phyloP scores from a whole-genome alignment of 2,888 invertebrate species.

The Lysandra coridon region DNA sequence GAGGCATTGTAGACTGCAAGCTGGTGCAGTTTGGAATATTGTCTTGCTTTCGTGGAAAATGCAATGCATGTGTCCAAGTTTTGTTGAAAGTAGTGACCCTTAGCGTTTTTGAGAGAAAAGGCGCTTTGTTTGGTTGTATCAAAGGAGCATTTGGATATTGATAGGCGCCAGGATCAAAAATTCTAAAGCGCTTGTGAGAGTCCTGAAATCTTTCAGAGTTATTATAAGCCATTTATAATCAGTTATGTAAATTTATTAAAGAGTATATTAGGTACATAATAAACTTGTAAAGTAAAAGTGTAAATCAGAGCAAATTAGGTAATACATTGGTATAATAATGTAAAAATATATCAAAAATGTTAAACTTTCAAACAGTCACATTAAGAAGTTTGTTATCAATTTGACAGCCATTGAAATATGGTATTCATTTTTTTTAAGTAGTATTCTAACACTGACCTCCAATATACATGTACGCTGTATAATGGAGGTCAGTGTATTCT shows the following conservation, averaged over 20 bases:
- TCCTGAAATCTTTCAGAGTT: conserved; percentile 53
- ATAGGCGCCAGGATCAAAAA: conserved; percentile 66
- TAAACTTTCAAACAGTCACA: neutral
- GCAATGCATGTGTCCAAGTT: conserved; percentile 61
- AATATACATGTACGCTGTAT: too few species aligned
- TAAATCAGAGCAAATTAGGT: neutral
- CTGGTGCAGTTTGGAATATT: conserved; percentile 59
- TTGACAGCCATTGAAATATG: too few species aligned
- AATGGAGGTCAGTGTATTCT: too few species aligned
- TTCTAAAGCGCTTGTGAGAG: conserved; percentile 47
- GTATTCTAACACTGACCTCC: too few species aligned
- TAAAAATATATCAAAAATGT: neutral
- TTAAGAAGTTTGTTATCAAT: too few species aligned
- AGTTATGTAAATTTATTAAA: neutral
- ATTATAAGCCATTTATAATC: conserved; percentile 56
- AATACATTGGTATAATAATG: neutral
- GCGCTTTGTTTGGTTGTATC: conserved; percentile 48
- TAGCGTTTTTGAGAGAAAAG: conserved; percentile 58
- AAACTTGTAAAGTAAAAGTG: neutral
- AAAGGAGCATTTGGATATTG: conserved; percentile 44
- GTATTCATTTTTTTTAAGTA: too few species aligned
- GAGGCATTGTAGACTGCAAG: conserved; percentile 56
- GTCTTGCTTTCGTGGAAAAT: conserved; percentile 44
- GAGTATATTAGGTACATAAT: neutral
- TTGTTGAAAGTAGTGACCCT: conserved; percentile 46